Percentiles rank a stretch among this genome's conserved stretches.
Conservation (phyloP, 2,797 vertebrate genomes). For the Scleropages formosus region DNA sequence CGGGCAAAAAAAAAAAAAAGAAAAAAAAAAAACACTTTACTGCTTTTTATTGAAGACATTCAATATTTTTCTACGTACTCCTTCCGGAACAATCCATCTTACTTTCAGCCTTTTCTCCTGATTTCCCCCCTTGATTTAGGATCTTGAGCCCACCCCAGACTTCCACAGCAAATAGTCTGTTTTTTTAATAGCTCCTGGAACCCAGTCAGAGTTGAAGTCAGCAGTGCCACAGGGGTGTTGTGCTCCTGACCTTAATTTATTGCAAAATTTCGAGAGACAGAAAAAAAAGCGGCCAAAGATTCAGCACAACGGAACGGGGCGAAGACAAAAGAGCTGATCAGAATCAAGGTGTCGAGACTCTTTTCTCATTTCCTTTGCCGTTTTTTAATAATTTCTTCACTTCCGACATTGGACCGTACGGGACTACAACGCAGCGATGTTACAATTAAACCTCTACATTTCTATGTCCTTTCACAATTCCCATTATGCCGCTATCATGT, state of each 20-base stretch:
- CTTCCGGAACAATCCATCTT: conserved; percentile 10
- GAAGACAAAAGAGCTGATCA: background rate
- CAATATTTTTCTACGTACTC: background rate
- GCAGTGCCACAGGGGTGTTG: background rate
- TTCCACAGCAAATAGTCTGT: background rate
- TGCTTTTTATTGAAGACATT: background rate
- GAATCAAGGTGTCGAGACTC: background rate
- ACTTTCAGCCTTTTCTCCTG: background rate
- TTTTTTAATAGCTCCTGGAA: background rate
- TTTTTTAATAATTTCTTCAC: background rate
- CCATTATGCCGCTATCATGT: background rate
- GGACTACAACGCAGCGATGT: background rate
- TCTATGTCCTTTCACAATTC: background rate
- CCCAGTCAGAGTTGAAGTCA: background rate
- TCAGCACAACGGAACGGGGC: background rate
- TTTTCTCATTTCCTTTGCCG: background rate
- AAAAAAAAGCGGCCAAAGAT: background rate
- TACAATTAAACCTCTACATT: background rate
- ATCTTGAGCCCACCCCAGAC: background rate
- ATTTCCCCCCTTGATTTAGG: background rate
- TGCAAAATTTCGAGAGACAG: background rate
- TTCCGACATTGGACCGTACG: background rate
- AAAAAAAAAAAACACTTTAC: background rate
- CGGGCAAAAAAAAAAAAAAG: background rate
- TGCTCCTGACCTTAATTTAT: background rate